Percentiles rank a stretch among this genome's conserved stretches.
These are phyloP conservation scores for Ispidina picta DNA, from an alignment of 2,797 vertebrate species.

Conservation along the genomic window DNA sequence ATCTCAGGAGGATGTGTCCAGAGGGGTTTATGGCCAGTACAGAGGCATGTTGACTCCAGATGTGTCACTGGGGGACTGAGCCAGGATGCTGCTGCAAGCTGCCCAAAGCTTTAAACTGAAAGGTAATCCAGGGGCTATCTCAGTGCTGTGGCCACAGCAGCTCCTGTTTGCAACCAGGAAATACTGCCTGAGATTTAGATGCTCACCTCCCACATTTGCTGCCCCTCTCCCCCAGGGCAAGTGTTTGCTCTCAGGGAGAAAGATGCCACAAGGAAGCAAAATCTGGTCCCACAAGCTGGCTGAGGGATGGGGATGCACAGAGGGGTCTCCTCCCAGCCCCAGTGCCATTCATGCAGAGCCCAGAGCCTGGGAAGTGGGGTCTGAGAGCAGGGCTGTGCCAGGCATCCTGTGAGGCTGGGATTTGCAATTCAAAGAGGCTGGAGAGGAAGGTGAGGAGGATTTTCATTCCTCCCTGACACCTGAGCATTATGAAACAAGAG, in stretches of 20 bases:
- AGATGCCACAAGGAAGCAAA: neutral
- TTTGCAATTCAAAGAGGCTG: neutral
- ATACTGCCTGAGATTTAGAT: neutral
- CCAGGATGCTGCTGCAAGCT: neutral
- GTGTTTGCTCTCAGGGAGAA: neutral
- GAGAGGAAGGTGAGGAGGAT: neutral
- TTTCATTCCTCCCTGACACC: neutral
- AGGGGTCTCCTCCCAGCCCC: neutral
- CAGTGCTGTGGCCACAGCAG: neutral
- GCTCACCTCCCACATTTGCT: neutral
- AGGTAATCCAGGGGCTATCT: neutral
- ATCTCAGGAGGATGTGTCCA: no score
- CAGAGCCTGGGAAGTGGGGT: neutral
- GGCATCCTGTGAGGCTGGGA: neutral
- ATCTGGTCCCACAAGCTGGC: neutral
- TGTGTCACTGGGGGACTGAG: neutral
- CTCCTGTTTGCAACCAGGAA: neutral
- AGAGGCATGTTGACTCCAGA: neutral
- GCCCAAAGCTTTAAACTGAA: neutral
- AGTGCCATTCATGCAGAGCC: no score
- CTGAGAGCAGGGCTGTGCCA: neutral
- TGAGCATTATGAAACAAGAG: neutral
- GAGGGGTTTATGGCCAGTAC: neutral
- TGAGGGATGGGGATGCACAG: fast-evolving
- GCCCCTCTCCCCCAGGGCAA: neutral